A percentile compares a stretch with the other conserved stretches of the same genome.
Evolutionary conservation across 2,797 vertebrate genomes (phyloP).

Genomic region (Eidolon dupreanum): DNA sequence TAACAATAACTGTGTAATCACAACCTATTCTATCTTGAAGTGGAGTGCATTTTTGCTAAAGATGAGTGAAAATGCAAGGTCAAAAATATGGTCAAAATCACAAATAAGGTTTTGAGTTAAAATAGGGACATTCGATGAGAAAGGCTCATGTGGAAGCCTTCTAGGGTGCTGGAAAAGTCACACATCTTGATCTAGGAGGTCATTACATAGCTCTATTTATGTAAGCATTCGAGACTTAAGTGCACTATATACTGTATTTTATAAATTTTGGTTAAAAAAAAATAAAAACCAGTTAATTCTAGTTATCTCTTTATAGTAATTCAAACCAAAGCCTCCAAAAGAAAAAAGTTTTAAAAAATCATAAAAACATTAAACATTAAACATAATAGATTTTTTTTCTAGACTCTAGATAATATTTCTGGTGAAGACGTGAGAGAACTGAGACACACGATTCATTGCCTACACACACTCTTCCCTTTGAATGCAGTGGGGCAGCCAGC

Average conservation of each 20-base stretch:
- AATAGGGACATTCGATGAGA: background rate
- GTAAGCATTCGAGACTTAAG: background rate
- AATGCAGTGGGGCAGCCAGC: background rate
- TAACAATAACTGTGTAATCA: slow-evolving; percentile 12
- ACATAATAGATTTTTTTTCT: background rate
- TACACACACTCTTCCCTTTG: background rate
- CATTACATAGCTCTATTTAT: background rate
- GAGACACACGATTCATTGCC: background rate
- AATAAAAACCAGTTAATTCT: background rate
- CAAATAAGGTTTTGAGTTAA: slow-evolving; percentile 4
- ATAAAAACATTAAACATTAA: background rate
- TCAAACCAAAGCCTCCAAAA: background rate
- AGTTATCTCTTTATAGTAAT: background rate
- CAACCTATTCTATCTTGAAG: background rate
- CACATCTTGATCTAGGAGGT: background rate
- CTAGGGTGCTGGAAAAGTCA: background rate
- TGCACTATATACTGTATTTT: background rate
- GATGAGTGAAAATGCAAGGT: background rate
- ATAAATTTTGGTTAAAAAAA: background rate
- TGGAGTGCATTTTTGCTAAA: background rate
- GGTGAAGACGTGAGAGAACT: background rate
- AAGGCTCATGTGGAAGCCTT: background rate
- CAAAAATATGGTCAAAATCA: background rate
- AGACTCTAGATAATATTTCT: background rate
- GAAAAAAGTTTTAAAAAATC: background rate